Conservation (phyloP, 2,113 vertebrate genomes). For the Rhinoptilus africanus region DNA sequence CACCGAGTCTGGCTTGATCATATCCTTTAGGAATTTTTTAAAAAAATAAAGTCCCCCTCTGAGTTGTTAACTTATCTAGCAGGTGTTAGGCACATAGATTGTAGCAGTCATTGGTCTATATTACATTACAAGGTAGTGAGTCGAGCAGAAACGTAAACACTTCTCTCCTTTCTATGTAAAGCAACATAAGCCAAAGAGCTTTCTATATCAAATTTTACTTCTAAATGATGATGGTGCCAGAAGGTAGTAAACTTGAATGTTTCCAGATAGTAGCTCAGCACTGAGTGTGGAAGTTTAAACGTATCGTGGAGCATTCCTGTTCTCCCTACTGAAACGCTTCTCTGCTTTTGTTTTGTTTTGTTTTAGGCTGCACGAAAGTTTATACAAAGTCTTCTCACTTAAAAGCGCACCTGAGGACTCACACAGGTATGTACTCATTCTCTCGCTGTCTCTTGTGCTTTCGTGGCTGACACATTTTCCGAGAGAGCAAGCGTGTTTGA, state of each 20-base stretch:
- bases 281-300: not conserved
- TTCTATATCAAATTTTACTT: not conserved
- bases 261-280: not conserved
- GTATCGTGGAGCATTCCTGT: not conserved
- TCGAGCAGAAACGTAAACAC: rapidly evolving
- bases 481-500: constrained; percentile 9
- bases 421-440: constrained; percentile 85
- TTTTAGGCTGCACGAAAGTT: constrained; percentile 92
- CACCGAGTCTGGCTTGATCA: not conserved
- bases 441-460: constrained; percentile 7
- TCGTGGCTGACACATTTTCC: constrained; percentile 35
- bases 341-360: constrained; percentile 38
- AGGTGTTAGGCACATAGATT: not conserved
- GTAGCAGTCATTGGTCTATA: not conserved
- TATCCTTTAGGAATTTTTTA: not conserved
- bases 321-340: not conserved
- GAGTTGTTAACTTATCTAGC: not conserved
- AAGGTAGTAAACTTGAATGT: not conserved
- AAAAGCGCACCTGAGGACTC: constrained; percentile 95
- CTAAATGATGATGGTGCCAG: not conserved
- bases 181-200: not conserved
- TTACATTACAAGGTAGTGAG: not conserved
- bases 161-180: constrained; percentile 16
- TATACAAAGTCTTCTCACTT: constrained; percentile 98
- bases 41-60: not conserved